Base-by-base conservation (phyloP, 2,113 vertebrate genomes). In the Xyrauchen texanus region DNA sequence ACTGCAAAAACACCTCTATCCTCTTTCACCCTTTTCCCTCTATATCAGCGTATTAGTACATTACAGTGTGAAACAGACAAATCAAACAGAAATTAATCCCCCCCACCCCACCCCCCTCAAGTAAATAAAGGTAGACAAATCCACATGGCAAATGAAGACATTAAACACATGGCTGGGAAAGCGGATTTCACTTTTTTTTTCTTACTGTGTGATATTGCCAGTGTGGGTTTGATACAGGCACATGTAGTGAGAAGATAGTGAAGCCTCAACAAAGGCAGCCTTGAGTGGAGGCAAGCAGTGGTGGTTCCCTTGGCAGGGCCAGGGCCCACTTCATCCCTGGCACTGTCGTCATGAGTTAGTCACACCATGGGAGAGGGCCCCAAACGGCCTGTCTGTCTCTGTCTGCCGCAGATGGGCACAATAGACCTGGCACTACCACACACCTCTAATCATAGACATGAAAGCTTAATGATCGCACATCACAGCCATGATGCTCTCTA, bases 261-360 rank as follows among this genome's bases (percentile, higher is more conserved):
- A 74, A 15, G 44, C 70, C 68, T 65, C 60, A 77, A 88, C 88
- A 90, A 90, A 92, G 84, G 75, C 81, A 21, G 84, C 77, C 79
- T 79, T 65, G 84, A 88, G 85, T 76, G 53, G 77, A 82, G 86
- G 79, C 49, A 73, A 83, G 72, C 45, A 58, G 86, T 46, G 67
- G 51, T 79, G 79, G 81, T 63, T 82, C 60, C 72, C 78, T 61
- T 86, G 86, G 86, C 87, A 88, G 68, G 57, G 69, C 80, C 78
- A n/a, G 69, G 58, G 73, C 64, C 70, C 77, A 82, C 55, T 75
- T 71, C 85, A 82, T 81, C 83, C 86, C 88, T 88, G 90, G 89
- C 82, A 72, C 89, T 90, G 91, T 90, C 90, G 83, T 80, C 85
- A 78, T 81, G 53, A 75, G 87, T 92, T 92, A 91, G 91, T 92